Base-by-base conservation (phyloP, 2,888 invertebrate species). In the Diabrotica balteata region DNA sequence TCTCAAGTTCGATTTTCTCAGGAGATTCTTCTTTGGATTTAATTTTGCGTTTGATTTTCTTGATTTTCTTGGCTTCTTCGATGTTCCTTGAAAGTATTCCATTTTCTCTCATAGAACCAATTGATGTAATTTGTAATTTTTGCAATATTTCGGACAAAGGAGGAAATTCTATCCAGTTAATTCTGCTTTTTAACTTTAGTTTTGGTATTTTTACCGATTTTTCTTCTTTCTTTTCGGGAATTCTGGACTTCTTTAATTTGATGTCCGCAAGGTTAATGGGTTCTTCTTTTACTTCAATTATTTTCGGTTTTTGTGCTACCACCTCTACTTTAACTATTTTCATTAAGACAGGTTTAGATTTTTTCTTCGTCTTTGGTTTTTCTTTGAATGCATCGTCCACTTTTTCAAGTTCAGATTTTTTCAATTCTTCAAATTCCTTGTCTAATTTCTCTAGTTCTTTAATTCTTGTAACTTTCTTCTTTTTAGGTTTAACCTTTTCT, bases 161-260 rank as follows among this genome's bases (percentile, higher is more conserved):
- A 64, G 85, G 84, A 72, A 85, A 85, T 63, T 85, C 84, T 1
- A 86, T 80, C 75, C 86, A 87, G 55, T 84, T 86, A 17, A 93
- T 90, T 72, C 90, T 87, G 79, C 92, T 92, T 78, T 91, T 91
- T 1, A 93, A 83, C 79, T 90, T 87, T 52, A 91, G 84, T 80
- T 90, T 91, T 0, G 91, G 91, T 63, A 92, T 82, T 67, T 75
- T 77, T 32, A 76, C 77, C 87, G 72, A 71, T 58, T 72, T 68
- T 7, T 75, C 75, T 74, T 77, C 77, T 70, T 79, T 80, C 60
- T 77, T 78, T 8, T 74, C 67, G 6, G 75, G 71, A 53, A 72
- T 63, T 74, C 80, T 80, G 7, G 79, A 76, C 76, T 81, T 83
- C 67, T 79, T 82, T 7, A 93, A 83, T 84, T 92, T 92, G 2